Conservation (phyloP, 1,140 invertebrate species). For the Monomorium pharaonis region DNA sequence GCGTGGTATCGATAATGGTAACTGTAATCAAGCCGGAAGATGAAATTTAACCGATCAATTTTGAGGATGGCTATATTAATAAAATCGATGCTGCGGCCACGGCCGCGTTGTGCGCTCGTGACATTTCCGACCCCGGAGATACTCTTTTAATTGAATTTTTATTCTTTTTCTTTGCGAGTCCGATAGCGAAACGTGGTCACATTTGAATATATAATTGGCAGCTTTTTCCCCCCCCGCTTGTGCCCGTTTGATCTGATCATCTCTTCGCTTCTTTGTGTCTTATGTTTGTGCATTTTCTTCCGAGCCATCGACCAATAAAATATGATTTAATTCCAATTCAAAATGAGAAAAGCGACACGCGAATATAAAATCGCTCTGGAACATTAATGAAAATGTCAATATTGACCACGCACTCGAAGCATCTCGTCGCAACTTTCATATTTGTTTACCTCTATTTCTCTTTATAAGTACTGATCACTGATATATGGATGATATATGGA, state of each 20-base stretch:
- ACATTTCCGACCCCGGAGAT: background rate
- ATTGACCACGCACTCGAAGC: slow-evolving; percentile 1
- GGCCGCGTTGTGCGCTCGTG: background rate
- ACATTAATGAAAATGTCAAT: slow-evolving; percentile 47
- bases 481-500: too few relatives aligned
- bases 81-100: slow-evolving; percentile 46
- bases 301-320: background rate
- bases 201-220: slow-evolving; percentile 59
- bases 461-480: slow-evolving; percentile 26
- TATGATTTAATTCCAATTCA: slow-evolving; percentile 32
- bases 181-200: slow-evolving; percentile 9
- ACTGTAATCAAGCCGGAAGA: slow-evolving; percentile 46
- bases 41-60: slow-evolving; percentile 49
- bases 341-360: slow-evolving; percentile 3
- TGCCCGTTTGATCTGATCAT: background rate
- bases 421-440: background rate
- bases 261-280: slow-evolving; percentile 24
- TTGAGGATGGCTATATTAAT: slow-evolving; percentile 42
- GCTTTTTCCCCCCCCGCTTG: slow-evolving; percentile 3
- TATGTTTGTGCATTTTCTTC: slow-evolving; percentile 21
- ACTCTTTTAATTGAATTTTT: slow-evolving; percentile 51
- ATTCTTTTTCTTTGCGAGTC: background rate
- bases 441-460: slow-evolving; percentile 42
- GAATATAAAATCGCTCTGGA: slow-evolving; percentile 11
- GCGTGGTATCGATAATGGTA: slow-evolving; percentile 53